phyloP scores from a whole-genome alignment of 2,888 invertebrate genomes.

The Campaea margaritaria region DNA sequence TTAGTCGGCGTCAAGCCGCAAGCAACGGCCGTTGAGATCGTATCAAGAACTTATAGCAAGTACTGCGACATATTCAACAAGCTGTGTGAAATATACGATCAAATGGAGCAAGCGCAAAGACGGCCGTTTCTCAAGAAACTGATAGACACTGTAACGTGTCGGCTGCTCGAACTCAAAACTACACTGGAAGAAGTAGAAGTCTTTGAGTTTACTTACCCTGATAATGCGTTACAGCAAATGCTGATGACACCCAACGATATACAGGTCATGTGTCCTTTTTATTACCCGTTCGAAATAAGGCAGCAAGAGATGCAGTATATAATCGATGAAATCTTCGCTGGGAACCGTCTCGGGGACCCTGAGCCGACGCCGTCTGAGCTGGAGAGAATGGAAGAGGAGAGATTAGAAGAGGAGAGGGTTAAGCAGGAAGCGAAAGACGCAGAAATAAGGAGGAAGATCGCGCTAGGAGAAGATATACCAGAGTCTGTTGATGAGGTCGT shows the following conservation, averaged over 20 bases:
- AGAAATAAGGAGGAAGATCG: constrained; percentile 58
- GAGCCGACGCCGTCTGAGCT: constrained; percentile 69
- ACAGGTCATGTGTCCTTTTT: constrained; percentile 87
- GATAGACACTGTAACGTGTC: constrained; percentile 84
- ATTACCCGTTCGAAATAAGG: constrained; percentile 85
- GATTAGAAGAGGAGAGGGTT: constrained; percentile 59
- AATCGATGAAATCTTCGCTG: constrained; percentile 73
- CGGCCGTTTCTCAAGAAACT: constrained; percentile 82
- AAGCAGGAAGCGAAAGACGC: constrained; percentile 62
- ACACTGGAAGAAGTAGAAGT: constrained; percentile 84
- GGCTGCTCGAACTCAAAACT: constrained; percentile 85
- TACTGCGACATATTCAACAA: constrained; percentile 84
- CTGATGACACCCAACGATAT: constrained; percentile 88
- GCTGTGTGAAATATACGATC: constrained; percentile 86
- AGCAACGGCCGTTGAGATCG: constrained; percentile 75
- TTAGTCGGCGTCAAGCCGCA: constrained; percentile 75
- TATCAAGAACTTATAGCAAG: constrained; percentile 80
- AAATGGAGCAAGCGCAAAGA: constrained; percentile 87
- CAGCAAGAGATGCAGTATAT: constrained; percentile 76
- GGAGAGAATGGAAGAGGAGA: constrained; percentile 60
- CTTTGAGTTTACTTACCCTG: constrained; percentile 89
- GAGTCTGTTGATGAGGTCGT: constrained; percentile 51
- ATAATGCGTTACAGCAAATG: constrained; percentile 88
- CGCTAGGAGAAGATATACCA: constrained; percentile 61
- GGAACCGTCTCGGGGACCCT: constrained; percentile 72